Evolutionary conservation across 2,113 vertebrate species (phyloP).

Genomic region (Stegostoma tigrinum): DNA sequence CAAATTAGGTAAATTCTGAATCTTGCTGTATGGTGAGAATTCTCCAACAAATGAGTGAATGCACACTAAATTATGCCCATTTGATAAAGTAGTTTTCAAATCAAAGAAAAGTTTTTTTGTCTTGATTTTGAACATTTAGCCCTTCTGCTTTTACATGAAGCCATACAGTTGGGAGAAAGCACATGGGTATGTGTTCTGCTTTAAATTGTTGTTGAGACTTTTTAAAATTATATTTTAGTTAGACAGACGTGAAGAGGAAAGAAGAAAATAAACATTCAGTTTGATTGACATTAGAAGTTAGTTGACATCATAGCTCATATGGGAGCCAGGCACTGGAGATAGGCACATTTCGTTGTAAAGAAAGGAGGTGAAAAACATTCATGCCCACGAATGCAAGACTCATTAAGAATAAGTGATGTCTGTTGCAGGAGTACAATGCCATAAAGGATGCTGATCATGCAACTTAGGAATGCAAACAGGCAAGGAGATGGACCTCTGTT

Average conservation of each 20-base stretch:
- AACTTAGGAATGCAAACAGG: too few species aligned
- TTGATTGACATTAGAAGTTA: too few species aligned
- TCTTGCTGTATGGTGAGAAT: neutral
- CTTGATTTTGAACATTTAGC: neutral
- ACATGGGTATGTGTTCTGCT: neutral
- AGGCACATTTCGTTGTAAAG: too few species aligned
- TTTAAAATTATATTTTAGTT: neutral
- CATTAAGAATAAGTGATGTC: too few species aligned
- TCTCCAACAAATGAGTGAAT: neutral
- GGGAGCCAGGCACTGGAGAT: too few species aligned
- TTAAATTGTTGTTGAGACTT: neutral
- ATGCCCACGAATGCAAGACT: too few species aligned
- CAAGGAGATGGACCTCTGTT: too few species aligned
- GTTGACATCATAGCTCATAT: too few species aligned
- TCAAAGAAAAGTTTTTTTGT: neutral
- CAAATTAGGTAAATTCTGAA: conserved; percentile 78
- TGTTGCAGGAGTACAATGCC: too few species aligned
- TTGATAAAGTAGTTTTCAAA: neutral
- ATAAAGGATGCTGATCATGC: too few species aligned
- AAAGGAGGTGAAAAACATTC: too few species aligned
- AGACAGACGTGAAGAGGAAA: neutral
- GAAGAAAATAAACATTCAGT: too few species aligned
- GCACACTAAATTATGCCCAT: neutral
- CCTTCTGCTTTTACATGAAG: neutral
- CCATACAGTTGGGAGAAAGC: neutral